Conservation (phyloP, 1,140 invertebrate genomes). For the Drosophila sechellia region DNA sequence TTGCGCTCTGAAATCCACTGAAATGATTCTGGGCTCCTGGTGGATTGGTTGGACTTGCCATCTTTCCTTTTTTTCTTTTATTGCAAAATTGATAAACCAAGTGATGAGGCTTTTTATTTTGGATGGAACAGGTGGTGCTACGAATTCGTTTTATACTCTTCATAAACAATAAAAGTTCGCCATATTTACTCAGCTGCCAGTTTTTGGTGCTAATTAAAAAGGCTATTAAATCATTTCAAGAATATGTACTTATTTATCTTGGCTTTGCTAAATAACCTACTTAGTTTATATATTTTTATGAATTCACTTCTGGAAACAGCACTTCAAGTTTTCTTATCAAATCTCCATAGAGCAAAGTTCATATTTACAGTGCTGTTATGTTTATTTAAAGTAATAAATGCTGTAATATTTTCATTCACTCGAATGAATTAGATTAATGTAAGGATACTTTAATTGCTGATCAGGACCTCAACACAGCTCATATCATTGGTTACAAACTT, state of each 20-base stretch:
- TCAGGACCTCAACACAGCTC: conserved; percentile 9
- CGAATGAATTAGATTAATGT: background rate
- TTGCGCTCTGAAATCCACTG: background rate
- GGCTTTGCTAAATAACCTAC: too few relatives aligned
- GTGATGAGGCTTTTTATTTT: too few relatives aligned
- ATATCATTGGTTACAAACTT: background rate
- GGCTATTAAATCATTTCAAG: too few relatives aligned
- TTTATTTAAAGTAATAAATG: background rate
- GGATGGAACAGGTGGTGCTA: background rate
- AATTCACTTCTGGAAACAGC: too few relatives aligned
- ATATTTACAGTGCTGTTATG: too few relatives aligned
- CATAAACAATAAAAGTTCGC: background rate
- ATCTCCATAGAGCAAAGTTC: too few relatives aligned
- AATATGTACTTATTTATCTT: too few relatives aligned
- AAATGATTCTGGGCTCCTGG: conserved; percentile 12
- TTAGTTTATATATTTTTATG: too few relatives aligned
- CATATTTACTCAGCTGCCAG: conserved; percentile 13
- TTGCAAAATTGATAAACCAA: too few relatives aligned
- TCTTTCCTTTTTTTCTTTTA: too few relatives aligned
- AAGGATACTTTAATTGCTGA: background rate
- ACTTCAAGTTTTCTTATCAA: too few relatives aligned
- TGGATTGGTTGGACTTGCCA: background rate
- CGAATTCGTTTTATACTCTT: conserved; percentile 1
- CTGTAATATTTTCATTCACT: too few relatives aligned
- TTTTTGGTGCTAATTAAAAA: background rate